Conservation (phyloP, 2,888 invertebrate genomes). For the Drosophila affinis region DNA sequence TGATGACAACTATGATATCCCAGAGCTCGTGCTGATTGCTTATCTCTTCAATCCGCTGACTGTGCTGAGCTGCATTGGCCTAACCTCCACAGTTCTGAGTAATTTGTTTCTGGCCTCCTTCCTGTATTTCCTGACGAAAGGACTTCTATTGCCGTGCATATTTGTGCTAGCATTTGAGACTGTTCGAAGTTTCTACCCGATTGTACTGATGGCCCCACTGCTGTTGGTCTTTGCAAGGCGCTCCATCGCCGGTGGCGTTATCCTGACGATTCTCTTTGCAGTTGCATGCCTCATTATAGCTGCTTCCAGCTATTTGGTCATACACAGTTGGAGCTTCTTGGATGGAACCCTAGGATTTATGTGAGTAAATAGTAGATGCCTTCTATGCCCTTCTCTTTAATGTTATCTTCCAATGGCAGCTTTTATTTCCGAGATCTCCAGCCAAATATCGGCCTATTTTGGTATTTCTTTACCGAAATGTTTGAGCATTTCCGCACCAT, state of each 20-base stretch:
- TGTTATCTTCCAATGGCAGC: conserved; percentile 84
- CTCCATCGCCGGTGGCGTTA: conserved; percentile 33
- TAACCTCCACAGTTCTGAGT: conserved; percentile 94
- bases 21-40: conserved; percentile 89
- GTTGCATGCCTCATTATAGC: conserved; percentile 59
- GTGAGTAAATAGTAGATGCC: conserved; percentile 85
- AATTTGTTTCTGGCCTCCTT: conserved; percentile 92
- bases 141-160: conserved; percentile 86
- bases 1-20: conserved; percentile 82
- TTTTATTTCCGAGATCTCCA: conserved; percentile 95
- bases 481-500: conserved; percentile 98
- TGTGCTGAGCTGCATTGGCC: conserved; percentile 93
- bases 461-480: conserved; percentile 99
- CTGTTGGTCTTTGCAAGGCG: conserved; percentile 84
- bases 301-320: conserved; percentile 85
- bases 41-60: conserved; percentile 96
- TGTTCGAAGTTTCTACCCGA: conserved; percentile 92
- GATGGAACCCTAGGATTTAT: conserved; percentile 92
- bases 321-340: conserved; percentile 87
- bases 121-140: conserved; percentile 89
- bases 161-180: conserved; percentile 90
- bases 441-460: conserved; percentile 98
- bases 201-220: conserved; percentile 92
- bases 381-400: neutral
- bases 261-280: conserved; percentile 59